These are phyloP conservation scores for Megalurothrips usitatus DNA, from an alignment of 2,888 invertebrate genomes.

Conservation along the genomic window DNA sequence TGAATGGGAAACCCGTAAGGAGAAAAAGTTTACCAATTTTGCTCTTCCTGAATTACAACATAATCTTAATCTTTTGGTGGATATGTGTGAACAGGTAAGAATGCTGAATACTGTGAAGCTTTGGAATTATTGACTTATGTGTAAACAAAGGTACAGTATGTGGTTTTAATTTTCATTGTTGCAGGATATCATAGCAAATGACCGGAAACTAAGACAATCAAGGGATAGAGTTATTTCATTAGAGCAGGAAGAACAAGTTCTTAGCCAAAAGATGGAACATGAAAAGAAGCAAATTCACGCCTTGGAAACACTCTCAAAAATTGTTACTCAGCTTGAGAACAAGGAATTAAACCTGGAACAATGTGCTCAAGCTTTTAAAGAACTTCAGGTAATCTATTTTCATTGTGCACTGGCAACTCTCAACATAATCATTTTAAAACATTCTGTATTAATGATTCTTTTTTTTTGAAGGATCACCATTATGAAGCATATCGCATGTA, in stretches of 20 bases:
- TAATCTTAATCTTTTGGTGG: constrained; percentile 85
- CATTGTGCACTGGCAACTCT: constrained; percentile 8
- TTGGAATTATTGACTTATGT: background rate
- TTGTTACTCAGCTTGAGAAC: constrained; percentile 57
- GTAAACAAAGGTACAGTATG: background rate
- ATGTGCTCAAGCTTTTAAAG: constrained; percentile 55
- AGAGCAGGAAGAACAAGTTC: constrained; percentile 69
- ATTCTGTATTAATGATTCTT: constrained; percentile 27
- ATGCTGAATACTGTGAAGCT: background rate
- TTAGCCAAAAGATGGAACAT: constrained; percentile 61
- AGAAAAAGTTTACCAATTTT: constrained; percentile 61
- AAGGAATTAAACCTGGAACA: constrained; percentile 51
- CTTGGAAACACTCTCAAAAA: constrained; percentile 62
- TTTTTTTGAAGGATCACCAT: constrained; percentile 54
- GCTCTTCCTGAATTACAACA: constrained; percentile 85
- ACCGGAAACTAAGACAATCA: constrained; percentile 68
- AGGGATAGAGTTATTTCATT: constrained; percentile 75
- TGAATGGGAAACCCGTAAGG: constrained; percentile 55
- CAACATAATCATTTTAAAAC: constrained; percentile 27
- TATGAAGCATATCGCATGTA: constrained; percentile 77
- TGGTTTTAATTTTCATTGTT: constrained; percentile 36
- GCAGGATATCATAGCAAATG: constrained; percentile 81
- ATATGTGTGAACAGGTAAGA: constrained; percentile 81
- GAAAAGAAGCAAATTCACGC: constrained; percentile 70
- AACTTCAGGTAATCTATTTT: constrained; percentile 49